Evolutionary conservation across 1,140 invertebrate species (phyloP).

Genomic region (Aphelenchoides besseyi): DNA sequence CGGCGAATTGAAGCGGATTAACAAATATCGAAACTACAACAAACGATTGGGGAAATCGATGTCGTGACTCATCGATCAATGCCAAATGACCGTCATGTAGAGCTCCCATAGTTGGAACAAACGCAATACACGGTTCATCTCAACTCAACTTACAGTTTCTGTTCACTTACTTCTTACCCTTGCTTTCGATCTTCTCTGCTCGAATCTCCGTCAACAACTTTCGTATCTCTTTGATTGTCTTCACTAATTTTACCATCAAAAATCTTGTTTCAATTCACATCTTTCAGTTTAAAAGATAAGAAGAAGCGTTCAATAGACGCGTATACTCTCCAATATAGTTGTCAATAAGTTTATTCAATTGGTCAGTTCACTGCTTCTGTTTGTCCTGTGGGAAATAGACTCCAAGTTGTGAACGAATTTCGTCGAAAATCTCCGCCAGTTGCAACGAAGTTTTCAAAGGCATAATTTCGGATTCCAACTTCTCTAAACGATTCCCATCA

Average conservation of each 20-base stretch:
- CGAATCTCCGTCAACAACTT: no score
- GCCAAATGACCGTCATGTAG: constrained; percentile 41
- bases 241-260: background rate
- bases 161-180: no score
- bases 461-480: constrained; percentile 27
- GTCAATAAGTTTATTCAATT: no score
- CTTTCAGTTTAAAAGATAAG: background rate
- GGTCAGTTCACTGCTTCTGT: no score
- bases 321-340: no score
- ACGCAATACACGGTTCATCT: constrained; percentile 6
- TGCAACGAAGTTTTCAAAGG: constrained; percentile 26
- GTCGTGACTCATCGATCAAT: constrained; percentile 26
- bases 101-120: constrained; percentile 47
- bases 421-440: constrained; percentile 36
- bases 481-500: constrained; percentile 16
- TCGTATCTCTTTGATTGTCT: background rate
- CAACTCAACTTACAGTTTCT: background rate
- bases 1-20: constrained; percentile 38
- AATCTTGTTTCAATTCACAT: background rate
- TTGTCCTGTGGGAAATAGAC: constrained; percentile 33
- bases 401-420: constrained; percentile 34
- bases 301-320: background rate
- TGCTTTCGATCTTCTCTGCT: no score
- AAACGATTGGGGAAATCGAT: background rate
- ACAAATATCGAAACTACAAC: constrained; percentile 36